Percentiles rank a stretch among this genome's conserved stretches.
These are phyloP conservation scores for Boleophthalmus pectinirostris DNA, from an alignment of 2,113 vertebrate genomes.

Conservation along the genomic window DNA sequence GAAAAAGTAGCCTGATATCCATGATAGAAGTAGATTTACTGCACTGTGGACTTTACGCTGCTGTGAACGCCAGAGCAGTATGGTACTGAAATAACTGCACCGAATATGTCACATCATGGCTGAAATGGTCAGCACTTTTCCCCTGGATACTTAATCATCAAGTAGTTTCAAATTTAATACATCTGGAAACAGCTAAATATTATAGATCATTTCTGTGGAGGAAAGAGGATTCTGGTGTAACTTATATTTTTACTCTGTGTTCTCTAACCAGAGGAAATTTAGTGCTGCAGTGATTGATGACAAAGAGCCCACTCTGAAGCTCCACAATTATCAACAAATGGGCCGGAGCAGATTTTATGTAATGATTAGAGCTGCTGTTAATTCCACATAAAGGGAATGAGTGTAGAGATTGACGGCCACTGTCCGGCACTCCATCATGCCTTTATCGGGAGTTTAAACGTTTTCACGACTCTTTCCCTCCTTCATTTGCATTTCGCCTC, in stretches of 20 bases:
- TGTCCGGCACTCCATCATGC: slow-evolving; percentile 70
- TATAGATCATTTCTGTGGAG: slow-evolving; percentile 62
- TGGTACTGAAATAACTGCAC: slow-evolving; percentile 68
- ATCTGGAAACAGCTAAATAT: slow-evolving; percentile 71
- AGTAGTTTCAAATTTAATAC: slow-evolving; percentile 69
- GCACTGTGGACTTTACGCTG: slow-evolving; percentile 34
- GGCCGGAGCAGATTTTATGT: slow-evolving; percentile 70
- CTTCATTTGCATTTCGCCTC: slow-evolving; percentile 78
- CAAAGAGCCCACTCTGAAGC: slow-evolving; percentile 63
- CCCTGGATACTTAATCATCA: slow-evolving; percentile 64
- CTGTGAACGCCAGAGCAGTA: slow-evolving; percentile 43
- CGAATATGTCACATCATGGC: slow-evolving; percentile 70
- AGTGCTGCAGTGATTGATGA: slow-evolving; percentile 67
- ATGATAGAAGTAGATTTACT: slow-evolving; percentile 60
- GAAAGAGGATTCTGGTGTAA: slow-evolving; percentile 55
- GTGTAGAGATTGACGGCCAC: slow-evolving; percentile 76
- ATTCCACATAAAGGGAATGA: slow-evolving; percentile 78
- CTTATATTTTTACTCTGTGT: slow-evolving; percentile 58
- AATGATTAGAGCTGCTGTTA: slow-evolving; percentile 76
- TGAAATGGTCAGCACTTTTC: slow-evolving; percentile 74
- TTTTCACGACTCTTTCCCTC: slow-evolving; percentile 67
- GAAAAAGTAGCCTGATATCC: slow-evolving; percentile 20
- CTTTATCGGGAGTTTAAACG: slow-evolving; percentile 77
- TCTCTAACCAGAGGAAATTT: slow-evolving; percentile 59
- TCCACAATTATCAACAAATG: slow-evolving; percentile 75